phyloP scores from a whole-genome alignment of 2,888 invertebrate genomes.

The Euspilapteryx auroguttella region DNA sequence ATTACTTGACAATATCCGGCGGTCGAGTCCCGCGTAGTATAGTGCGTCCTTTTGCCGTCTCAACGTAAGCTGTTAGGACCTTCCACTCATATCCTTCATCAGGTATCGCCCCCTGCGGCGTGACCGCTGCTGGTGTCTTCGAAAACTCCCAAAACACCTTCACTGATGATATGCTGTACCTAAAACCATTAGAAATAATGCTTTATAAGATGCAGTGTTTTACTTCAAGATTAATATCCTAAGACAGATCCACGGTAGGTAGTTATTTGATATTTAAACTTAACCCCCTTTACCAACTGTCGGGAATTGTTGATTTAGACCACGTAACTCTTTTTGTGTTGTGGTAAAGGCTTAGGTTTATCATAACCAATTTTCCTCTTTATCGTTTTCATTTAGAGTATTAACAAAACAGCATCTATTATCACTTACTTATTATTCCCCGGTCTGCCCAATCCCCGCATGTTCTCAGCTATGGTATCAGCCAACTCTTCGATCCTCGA shows the following conservation, averaged over 20 bases:
- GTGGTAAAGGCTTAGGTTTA: too few relatives aligned
- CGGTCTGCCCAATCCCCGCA: constrained; percentile 20
- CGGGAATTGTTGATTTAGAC: too few relatives aligned
- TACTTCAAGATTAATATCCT: too few relatives aligned
- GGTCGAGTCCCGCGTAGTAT: constrained; percentile 50
- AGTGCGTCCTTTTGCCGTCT: constrained; percentile 34
- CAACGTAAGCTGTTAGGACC: constrained; percentile 44
- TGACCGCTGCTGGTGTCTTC: constrained; percentile 14
- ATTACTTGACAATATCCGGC: constrained; percentile 35
- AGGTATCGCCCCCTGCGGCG: constrained; percentile 24
- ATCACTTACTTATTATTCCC: constrained; percentile 27
- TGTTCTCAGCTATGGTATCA: constrained; percentile 18
- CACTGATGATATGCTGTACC: constrained; percentile 29
- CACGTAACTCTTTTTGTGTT: too few relatives aligned
- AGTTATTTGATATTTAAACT: too few relatives aligned
- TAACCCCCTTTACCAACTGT: too few relatives aligned
- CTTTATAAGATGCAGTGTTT: too few relatives aligned
- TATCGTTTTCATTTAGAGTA: too few relatives aligned
- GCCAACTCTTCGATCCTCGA: constrained; percentile 26
- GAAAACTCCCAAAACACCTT: constrained; percentile 40
- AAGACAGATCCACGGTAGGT: too few relatives aligned
- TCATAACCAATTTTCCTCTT: too few relatives aligned
- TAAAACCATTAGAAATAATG: constrained; percentile 10
- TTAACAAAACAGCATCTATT: neutral
- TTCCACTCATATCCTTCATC: constrained; percentile 49